phyloP scores from a whole-genome alignment of 2,888 invertebrate genomes.

The Amiota mariae region DNA sequence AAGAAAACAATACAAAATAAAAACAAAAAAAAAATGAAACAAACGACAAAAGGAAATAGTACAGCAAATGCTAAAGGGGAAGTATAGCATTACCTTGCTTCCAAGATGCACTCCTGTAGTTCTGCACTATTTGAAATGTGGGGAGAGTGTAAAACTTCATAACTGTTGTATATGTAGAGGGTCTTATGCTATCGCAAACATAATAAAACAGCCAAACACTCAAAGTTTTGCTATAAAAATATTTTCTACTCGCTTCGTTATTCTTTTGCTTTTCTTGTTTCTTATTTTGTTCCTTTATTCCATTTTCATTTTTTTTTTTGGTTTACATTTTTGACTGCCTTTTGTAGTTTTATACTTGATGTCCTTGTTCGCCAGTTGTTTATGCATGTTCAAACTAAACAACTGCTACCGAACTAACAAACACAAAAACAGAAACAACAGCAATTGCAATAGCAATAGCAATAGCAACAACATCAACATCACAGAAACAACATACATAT shows the following conservation, averaged over 20 bases:
- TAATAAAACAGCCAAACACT: slow-evolving; percentile 71
- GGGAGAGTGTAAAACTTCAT: slow-evolving; percentile 34
- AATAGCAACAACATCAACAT: slow-evolving; percentile 47
- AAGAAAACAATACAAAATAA: no score
- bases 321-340: slow-evolving; percentile 26
- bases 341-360: neutral
- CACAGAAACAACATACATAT: slow-evolving; percentile 35
- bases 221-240: slow-evolving; percentile 69
- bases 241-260: slow-evolving; percentile 36
- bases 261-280: slow-evolving; percentile 1
- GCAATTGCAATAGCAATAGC: slow-evolving; percentile 45
- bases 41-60: no score
- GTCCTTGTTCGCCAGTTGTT: slow-evolving; percentile 38
- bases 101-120: no score
- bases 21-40: no score
- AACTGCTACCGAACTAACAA: slow-evolving; percentile 63
- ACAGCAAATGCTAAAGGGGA: neutral
- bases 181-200: slow-evolving; percentile 51
- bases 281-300: slow-evolving; percentile 51
- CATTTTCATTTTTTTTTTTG: slow-evolving; percentile 49
- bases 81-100: neutral
- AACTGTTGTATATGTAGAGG: slow-evolving; percentile 34
- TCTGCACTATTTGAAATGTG: no score
- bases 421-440: slow-evolving; percentile 36
- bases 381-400: slow-evolving; percentile 46